Conservation (phyloP, 2,797 vertebrate species). For the Gymnoscopelus braueri region DNA sequence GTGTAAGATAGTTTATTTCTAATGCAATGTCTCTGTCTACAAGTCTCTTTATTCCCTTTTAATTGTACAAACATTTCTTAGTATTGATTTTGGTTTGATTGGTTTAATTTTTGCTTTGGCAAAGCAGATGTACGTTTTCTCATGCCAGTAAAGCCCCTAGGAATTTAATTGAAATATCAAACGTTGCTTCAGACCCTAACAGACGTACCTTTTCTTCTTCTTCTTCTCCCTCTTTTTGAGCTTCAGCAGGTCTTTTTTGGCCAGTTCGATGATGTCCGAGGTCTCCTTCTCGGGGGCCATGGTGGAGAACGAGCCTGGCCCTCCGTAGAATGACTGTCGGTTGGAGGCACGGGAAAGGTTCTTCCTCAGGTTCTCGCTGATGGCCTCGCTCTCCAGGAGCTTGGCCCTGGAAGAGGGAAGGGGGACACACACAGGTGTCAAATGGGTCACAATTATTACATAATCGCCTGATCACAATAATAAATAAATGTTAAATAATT, state of each 20-base stretch:
- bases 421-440: neutral
- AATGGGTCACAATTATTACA: neutral
- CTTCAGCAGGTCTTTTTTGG: conserved; percentile 97
- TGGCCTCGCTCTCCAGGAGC: conserved; percentile 93
- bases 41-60: too few species aligned
- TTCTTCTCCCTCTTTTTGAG: conserved; percentile 94
- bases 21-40: too few species aligned
- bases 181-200: too few species aligned
- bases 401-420: conserved; percentile 83
- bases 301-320: conserved; percentile 82
- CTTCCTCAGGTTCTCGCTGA: conserved; percentile 92
- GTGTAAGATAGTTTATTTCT: too few species aligned
- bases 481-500: too few species aligned
- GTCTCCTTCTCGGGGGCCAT: conserved; percentile 93
- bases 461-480: too few species aligned
- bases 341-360: conserved; percentile 89
- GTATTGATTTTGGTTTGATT: too few species aligned
- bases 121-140: too few species aligned
- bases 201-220: conserved; percentile 93
- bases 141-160: too few species aligned
- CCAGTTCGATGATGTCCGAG: conserved; percentile 92
- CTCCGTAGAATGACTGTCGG: conserved; percentile 86
- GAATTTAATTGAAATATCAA: too few species aligned
- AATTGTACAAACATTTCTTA: too few species aligned
- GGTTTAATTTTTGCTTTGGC: too few species aligned